Base-by-base conservation (phyloP, 2,113 vertebrate species). In the Balaeniceps rex region DNA sequence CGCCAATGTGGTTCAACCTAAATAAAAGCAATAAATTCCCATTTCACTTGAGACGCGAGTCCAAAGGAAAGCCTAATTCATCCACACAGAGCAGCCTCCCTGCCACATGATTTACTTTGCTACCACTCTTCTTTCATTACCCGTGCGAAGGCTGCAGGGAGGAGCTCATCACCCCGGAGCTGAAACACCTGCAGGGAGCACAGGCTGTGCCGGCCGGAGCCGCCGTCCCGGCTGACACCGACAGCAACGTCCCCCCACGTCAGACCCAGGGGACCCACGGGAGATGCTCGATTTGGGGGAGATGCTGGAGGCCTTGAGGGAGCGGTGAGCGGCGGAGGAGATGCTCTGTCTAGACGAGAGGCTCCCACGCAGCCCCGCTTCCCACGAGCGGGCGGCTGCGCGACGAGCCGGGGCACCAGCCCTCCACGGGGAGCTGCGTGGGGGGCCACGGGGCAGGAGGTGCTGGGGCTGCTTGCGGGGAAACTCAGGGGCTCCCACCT, bases 1-100 rank as follows among this genome's bases (percentile, higher is more conserved):
- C 63, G 74, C 87, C 28, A 3, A 75, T 33, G 54, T 2, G 54
- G 70, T n/a, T 65, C 68, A 46, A 42, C 69, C 33, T 5, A 93
- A 93, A 95, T 91, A 89, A 94, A 90, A 90, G 83, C 87, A 68
- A 89, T 95, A 92, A 92, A 93, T 83, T 7, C 78, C 12, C 49
- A 19, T 74, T 70, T 46, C 85, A 42, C 55, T 68, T 85, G 81
- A 33, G 87, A 34, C 0, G 2, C 0, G 0, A 66, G 66, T 51
- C 90, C n/a, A 7, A 22, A 71, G 79, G 58, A 40, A 68, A 95
- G 40, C 31, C 31, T 1, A 52, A 60, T 44, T 72, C 82, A 52
- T 33, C 54, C 70, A 6, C 55, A 5, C 49, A 2, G 6, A 83
- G 92, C 83, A 90, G 83, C 38, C 25, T 65, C 70, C 47, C 90